Evolutionary conservation across 2,888 invertebrate species (phyloP), one percentile per base, ranked within the genome.

Genomic region (Allophyes oxyacanthae): DNA sequence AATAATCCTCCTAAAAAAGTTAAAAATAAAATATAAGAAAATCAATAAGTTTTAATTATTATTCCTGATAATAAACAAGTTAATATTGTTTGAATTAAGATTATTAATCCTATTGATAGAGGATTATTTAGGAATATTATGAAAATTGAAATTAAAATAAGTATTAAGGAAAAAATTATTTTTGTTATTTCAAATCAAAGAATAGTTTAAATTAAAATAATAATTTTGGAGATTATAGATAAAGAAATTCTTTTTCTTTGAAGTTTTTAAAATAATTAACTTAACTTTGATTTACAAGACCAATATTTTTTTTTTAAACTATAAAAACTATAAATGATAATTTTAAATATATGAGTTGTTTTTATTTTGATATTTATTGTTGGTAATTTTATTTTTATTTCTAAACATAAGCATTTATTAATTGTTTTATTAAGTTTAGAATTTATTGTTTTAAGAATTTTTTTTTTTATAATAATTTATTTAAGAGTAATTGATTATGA

Each of bases 221-320:
- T 95, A 95, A 95, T 95, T 95, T 96, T 95, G 95, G 95, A 94
- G 94, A 95, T 95, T 96, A 95, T 95, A 82, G 94, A 95, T 92
- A 94, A 91, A 92, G 88, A 86, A 7, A 53, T 79, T 87, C 88
- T 94, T 94, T 94, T 94, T 94, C 90, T 92, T 94, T 95, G 94
- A 95, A 93, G 92, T 94, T 95, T 95, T 94, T 93, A 95, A 95
- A 95, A 86, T 87, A 80, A 60, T 49, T 38, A 72, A 86, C 88
- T 94, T 95, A 95, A 88, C 91, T 94, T 95, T 95, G 95, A 78
- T 95, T 95, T 96, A 96, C 95, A 95, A 96, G 94, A 95, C 94
- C 95, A 95, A 94, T 94, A 90, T 95, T 96, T 95, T 95, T 95
- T 95, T 42, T 75, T 94, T 95, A 95, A 95, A 95, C 94, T 95